Evolutionary conservation across 2,797 vertebrate species (phyloP).

Genomic region (Phylloscopus collybita): DNA sequence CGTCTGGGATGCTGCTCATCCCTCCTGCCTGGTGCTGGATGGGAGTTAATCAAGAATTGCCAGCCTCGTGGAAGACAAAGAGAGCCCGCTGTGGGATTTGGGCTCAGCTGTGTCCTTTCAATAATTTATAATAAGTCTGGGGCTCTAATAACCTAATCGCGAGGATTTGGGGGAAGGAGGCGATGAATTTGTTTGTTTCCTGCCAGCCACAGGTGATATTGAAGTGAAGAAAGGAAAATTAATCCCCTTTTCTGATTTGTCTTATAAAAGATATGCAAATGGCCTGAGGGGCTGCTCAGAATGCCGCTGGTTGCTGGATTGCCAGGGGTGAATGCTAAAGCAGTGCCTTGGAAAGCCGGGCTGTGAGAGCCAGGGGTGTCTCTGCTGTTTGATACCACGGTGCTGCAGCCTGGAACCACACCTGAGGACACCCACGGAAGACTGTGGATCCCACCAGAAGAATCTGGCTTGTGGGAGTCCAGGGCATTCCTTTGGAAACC

Average conservation of each 20-base stretch:
- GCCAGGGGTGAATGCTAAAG: neutral
- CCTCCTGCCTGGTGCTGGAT: neutral
- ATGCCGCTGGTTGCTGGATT: neutral
- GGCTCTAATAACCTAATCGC: slow-evolving; percentile 33
- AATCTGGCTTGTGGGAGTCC: neutral
- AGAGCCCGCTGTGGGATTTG: slow-evolving; percentile 2
- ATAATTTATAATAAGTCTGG: slow-evolving; percentile 27
- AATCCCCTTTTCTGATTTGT: slow-evolving; percentile 51
- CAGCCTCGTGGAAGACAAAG: neutral
- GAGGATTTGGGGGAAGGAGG: slow-evolving; percentile 40
- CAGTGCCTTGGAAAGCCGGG: neutral
- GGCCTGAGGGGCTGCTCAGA: neutral
- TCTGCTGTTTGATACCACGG: neutral
- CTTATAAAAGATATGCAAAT: slow-evolving; percentile 46
- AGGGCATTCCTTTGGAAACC: no score
- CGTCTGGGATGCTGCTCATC: neutral
- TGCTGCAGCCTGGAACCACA: neutral
- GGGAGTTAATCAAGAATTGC: slow-evolving; percentile 2
- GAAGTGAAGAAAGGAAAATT: slow-evolving; percentile 9
- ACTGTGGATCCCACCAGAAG: neutral
- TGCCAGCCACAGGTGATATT: slow-evolving; percentile 47
- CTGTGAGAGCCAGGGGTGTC: neutral
- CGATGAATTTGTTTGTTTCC: slow-evolving; percentile 33
- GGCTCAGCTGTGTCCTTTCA: slow-evolving; percentile 56
- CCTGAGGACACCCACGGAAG: neutral